Percentiles rank a stretch among this genome's conserved stretches.
Evolutionary conservation across 2,797 vertebrate genomes (phyloP).

Genomic region (Tympanoctomys barrerae): DNA sequence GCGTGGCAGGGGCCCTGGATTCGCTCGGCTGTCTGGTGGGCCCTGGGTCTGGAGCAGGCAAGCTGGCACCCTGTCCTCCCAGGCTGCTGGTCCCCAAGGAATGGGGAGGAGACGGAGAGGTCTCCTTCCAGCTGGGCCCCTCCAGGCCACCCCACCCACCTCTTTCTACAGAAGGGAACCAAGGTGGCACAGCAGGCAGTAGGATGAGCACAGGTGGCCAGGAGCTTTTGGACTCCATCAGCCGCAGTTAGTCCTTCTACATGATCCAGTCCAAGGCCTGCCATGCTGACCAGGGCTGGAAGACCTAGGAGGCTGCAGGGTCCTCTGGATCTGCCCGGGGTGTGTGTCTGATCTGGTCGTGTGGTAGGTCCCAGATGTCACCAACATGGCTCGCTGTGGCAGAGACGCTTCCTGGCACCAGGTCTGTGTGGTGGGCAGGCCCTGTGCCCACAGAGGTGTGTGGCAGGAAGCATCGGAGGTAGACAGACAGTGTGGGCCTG

Average conservation of each 20-base stretch:
- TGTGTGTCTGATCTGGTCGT: neutral
- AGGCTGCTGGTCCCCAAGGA: neutral
- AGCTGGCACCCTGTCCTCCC: neutral
- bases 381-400: fast-evolving
- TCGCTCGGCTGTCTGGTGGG: fast-evolving
- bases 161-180: too few species aligned
- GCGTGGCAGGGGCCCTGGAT: neutral
- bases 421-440: neutral
- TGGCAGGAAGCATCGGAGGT: neutral
- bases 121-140: neutral
- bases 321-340: neutral
- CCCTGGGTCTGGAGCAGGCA: neutral
- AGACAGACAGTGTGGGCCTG: neutral
- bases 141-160: neutral
- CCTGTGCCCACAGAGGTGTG: fast-evolving
- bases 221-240: neutral
- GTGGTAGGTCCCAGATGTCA: fast-evolving
- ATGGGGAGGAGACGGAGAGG: fast-evolving
- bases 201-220: fast-evolving
- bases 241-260: neutral
- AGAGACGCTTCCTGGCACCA: neutral
- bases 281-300: fast-evolving
- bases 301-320: neutral
- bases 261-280: too few species aligned
- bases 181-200: too few species aligned